Conservation (phyloP, 2,888 invertebrate genomes). For the Lydus trimaculatus region DNA sequence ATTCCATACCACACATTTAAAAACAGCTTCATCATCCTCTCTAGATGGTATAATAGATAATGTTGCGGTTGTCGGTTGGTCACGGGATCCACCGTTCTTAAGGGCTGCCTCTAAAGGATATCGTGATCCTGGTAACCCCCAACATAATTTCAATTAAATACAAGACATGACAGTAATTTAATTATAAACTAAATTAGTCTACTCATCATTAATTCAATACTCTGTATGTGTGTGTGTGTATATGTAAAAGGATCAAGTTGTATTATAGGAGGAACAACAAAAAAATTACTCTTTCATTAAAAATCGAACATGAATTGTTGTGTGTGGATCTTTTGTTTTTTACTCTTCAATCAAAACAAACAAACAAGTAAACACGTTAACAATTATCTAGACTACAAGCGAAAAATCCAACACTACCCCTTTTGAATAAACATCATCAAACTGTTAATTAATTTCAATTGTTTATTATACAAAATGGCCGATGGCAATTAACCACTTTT, state of each 20-base stretch:
- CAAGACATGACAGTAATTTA: neutral
- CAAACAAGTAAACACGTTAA: neutral
- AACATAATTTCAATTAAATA: neutral
- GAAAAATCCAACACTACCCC: neutral
- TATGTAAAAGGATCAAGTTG: neutral
- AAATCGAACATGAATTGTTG: no score
- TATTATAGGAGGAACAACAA: no score
- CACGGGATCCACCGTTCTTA: constrained; percentile 74
- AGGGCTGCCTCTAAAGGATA: constrained; percentile 76
- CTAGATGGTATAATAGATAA: constrained; percentile 78
- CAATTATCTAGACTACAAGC: no score
- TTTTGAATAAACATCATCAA: neutral
- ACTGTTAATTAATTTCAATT: neutral
- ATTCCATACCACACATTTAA: constrained; percentile 89
- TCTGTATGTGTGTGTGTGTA: no score
- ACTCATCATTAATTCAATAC: neutral
- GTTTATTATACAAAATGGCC: neutral
- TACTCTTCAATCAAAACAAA: no score
- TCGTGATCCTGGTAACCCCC: constrained; percentile 65
- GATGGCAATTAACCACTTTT: no score
- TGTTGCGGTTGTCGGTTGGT: constrained; percentile 78
- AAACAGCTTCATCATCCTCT: constrained; percentile 84
- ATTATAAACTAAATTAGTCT: neutral
- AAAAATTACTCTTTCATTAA: no score
- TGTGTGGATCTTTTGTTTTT: no score